phyloP scores from a whole-genome alignment of 2,113 vertebrate genomes.

The Cathartes aura region DNA sequence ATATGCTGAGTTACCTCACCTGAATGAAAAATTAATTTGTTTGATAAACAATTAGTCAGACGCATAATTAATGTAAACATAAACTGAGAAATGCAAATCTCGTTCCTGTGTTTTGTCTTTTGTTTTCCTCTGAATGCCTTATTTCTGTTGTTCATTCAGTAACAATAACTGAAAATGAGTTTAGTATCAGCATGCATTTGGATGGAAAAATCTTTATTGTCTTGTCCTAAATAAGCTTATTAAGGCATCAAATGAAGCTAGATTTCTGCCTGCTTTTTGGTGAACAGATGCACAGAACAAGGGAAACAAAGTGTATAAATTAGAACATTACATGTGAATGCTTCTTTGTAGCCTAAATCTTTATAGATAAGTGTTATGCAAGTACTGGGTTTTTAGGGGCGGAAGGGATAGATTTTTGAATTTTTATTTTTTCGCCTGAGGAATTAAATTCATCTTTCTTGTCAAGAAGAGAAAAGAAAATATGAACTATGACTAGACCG shows the following conservation, averaged over 20 bases:
- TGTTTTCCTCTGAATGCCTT: neutral
- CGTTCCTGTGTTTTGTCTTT: neutral
- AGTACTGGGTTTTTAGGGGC: rapidly evolving
- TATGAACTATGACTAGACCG: neutral
- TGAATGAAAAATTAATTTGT: neutral
- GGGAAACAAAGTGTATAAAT: neutral
- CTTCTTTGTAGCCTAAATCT: neutral
- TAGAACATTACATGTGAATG: neutral
- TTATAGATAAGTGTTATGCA: neutral
- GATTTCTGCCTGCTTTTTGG: neutral
- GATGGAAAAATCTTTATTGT: neutral
- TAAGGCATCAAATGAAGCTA: neutral
- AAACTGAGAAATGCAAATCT: neutral
- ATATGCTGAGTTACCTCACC: neutral
- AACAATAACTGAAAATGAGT: neutral
- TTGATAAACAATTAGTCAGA: neutral
- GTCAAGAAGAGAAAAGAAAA: neutral
- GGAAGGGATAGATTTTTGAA: neutral
- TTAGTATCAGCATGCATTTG: neutral
- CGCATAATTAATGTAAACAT: neutral
- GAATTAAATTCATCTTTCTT: neutral
- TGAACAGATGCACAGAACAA: neutral
- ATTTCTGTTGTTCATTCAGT: neutral
- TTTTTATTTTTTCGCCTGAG: neutral
- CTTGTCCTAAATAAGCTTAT: neutral